These are phyloP conservation scores for Elephas maximus DNA, from an alignment of 2,113 vertebrate genomes.

Conservation along the genomic window DNA sequence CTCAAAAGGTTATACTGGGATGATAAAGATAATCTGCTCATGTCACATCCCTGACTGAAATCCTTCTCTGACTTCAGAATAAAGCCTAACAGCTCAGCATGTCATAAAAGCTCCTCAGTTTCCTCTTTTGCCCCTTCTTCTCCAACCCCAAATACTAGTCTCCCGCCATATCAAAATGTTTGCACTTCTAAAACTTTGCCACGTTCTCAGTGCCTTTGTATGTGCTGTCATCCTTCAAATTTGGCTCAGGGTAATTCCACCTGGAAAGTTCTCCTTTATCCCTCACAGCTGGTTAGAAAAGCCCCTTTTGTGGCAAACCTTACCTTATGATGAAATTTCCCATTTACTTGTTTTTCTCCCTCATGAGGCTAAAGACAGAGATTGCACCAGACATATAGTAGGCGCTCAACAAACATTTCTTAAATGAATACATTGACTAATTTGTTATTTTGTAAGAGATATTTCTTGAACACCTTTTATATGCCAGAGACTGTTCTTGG, in stretches of 20 bases:
- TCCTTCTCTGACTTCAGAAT: background rate
- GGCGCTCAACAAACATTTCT: background rate
- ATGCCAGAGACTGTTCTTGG: background rate
- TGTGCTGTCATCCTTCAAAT: background rate
- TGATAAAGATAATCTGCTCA: conserved; percentile 17
- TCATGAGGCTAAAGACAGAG: background rate
- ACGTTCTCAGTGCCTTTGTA: background rate
- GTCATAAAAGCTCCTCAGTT: background rate
- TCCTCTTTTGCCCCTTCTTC: background rate
- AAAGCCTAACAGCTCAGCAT: background rate
- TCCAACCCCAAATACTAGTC: background rate
- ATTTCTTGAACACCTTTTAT: background rate
- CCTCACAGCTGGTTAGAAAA: background rate
- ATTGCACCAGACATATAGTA: background rate
- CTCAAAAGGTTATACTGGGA: background rate
- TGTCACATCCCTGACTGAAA: conserved; percentile 1
- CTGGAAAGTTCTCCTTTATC: background rate
- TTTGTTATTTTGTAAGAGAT: background rate
- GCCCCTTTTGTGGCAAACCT: background rate
- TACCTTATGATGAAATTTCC: background rate
- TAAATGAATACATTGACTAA: background rate
- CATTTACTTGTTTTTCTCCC: background rate
- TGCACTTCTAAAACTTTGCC: background rate
- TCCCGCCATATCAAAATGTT: background rate
- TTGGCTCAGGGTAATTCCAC: background rate